phyloP scores from a whole-genome alignment of 2,888 invertebrate genomes.

The Epinotia brunnichana region DNA sequence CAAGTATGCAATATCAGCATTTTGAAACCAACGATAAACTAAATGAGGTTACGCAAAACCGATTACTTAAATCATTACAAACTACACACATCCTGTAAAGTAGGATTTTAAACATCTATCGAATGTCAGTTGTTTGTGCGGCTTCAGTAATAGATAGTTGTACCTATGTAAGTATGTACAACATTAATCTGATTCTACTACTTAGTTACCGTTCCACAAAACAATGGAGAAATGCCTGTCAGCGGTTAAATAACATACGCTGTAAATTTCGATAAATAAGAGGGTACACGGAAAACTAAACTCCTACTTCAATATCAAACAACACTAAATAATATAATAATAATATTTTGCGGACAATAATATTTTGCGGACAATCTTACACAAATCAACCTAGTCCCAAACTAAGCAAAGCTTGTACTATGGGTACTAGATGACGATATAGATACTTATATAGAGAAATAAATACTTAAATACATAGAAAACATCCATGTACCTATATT shows the following conservation, averaged over 20 bases:
- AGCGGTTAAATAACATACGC: neutral
- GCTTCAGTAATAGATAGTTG: slow-evolving; percentile 35
- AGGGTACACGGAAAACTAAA: neutral
- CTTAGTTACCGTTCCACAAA: slow-evolving; percentile 15
- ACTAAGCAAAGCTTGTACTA: too few relatives aligned
- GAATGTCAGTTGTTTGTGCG: slow-evolving; percentile 35
- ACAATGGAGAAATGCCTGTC: neutral
- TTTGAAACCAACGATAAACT: slow-evolving; percentile 21
- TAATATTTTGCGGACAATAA: too few relatives aligned
- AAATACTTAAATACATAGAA: too few relatives aligned
- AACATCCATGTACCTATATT: too few relatives aligned
- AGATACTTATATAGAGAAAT: too few relatives aligned
- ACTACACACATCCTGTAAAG: slow-evolving; percentile 36
- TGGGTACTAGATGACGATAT: too few relatives aligned
- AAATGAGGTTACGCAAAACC: slow-evolving; percentile 34
- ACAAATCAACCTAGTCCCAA: too few relatives aligned
- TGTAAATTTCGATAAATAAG: neutral
- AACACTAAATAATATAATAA: too few relatives aligned
- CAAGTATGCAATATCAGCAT: slow-evolving; percentile 28
- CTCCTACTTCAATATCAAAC: too few relatives aligned
- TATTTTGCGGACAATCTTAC: too few relatives aligned
- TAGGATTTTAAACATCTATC: slow-evolving; percentile 36
- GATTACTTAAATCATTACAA: slow-evolving; percentile 37
- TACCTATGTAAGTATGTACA: slow-evolving; percentile 32
- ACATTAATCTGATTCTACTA: slow-evolving; percentile 38